A percentile compares a stretch with the other conserved stretches of the same genome.
phyloP scores from a whole-genome alignment of 2,888 invertebrate species.

The Drosophila affinis region DNA sequence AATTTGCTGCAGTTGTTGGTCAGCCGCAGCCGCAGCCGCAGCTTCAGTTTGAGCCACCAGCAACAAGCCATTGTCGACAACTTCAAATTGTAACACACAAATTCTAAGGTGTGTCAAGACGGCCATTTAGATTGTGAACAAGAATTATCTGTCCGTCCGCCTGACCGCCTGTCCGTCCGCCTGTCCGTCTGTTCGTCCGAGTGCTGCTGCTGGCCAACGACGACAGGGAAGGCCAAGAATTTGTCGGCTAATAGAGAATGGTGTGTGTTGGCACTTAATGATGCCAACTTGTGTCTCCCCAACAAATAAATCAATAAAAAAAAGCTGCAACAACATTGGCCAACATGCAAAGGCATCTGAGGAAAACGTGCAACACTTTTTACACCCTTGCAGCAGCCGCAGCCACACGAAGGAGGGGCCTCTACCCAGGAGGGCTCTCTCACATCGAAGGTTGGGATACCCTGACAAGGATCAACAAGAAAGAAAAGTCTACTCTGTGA shows the following conservation, averaged over 20 bases:
- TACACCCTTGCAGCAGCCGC: slow-evolving; percentile 15
- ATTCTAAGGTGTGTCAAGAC: slow-evolving; percentile 77
- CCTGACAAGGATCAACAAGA: neutral
- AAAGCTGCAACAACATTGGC: slow-evolving; percentile 28
- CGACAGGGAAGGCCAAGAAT: slow-evolving; percentile 80
- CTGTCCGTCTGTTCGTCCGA: slow-evolving; percentile 41
- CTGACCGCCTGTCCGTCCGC: slow-evolving; percentile 48
- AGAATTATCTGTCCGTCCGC: slow-evolving; percentile 66
- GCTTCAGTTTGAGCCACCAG: slow-evolving; percentile 39
- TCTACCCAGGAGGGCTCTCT: neutral
- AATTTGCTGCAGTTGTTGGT: slow-evolving; percentile 74
- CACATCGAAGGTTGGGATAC: neutral
- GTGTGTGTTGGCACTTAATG: slow-evolving; percentile 75
- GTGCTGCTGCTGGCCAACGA: slow-evolving; percentile 38
- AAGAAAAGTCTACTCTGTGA: neutral
- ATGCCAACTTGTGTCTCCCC: slow-evolving; percentile 72
- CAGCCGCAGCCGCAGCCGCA: slow-evolving; percentile 48
- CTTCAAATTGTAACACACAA: slow-evolving; percentile 80
- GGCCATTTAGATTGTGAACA: slow-evolving; percentile 80
- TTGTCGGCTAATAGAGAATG: slow-evolving; percentile 79
- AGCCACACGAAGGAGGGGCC: slow-evolving; percentile 12
- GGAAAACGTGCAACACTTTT: slow-evolving; percentile 35
- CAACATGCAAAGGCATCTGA: slow-evolving; percentile 32
- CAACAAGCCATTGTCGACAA: slow-evolving; percentile 71
- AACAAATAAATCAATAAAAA: slow-evolving; percentile 53